Evolutionary conservation across 2,888 invertebrate species (phyloP), one percentile per base, ranked within the genome.

Genomic region (Dicyrtomina minuta): DNA sequence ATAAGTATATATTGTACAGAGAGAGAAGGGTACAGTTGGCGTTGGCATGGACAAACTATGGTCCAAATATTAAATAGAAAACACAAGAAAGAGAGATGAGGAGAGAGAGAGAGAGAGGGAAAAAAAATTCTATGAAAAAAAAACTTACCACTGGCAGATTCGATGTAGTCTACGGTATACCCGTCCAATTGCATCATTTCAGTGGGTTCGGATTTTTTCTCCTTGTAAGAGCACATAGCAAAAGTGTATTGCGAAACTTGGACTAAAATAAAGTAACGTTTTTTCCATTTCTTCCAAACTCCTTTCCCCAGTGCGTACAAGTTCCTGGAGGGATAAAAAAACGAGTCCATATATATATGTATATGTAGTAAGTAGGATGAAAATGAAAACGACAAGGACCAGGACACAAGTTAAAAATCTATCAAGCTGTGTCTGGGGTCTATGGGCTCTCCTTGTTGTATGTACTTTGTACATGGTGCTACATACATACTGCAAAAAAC

Each of bases 121-220:
- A 55, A 20, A 17, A 5, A n/a, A 12, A 17, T 56, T 56, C 17
- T 26, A 24, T 8, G 22, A n/a, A 20, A 59, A 55, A 27, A 41
- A 53, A 26, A 81, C 84, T 84, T 84, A 94, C 94, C 95, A 84
- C 92, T 92, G 78, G 93, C 91, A 79, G 95, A 89, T 84, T 99
- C 98, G 81, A 96, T 96, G 83, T 99, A 99, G 83, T 99, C 99
- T 51, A 99, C 98, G 53, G 98, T 99, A 83, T 96, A 99, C 20
- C 96, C 98, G 83, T 99, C 99, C 70, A 99, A 86, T 83, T 98
- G 97, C 92, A 98, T 95, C 93, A 99, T 97, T 85, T 99, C 99
- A 27, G 96, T 94, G 15, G 99, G 99, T 83, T 99, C 98, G 26
- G 95, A 92, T 84, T 98, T 98, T 86, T 97, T 98, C 84, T 99